phyloP scores from a whole-genome alignment of 1,140 invertebrate genomes.

The Campodea augens region DNA sequence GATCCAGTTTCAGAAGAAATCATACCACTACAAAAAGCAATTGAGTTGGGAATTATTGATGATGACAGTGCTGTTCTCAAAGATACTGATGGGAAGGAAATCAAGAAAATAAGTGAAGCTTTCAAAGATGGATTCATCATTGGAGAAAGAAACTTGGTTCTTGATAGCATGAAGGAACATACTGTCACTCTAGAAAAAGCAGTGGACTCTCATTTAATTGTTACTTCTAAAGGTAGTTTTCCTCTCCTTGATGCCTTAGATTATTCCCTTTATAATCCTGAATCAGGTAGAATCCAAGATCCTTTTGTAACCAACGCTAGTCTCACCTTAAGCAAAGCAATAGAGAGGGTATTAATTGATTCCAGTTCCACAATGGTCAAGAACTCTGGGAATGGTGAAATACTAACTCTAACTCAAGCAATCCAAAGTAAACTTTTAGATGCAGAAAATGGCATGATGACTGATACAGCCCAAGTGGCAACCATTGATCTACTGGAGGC shows the following conservation, averaged over 20 bases:
- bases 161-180: slow-evolving; percentile 61
- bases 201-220: slow-evolving; percentile 52
- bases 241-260: slow-evolving; percentile 61
- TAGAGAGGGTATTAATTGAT: slow-evolving; percentile 58
- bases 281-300: slow-evolving; percentile 55
- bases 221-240: slow-evolving; percentile 51
- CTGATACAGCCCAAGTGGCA: slow-evolving; percentile 38
- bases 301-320: slow-evolving; percentile 49
- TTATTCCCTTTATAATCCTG: slow-evolving; percentile 62
- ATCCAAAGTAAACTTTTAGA: slow-evolving; percentile 48
- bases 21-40: slow-evolving; percentile 64
- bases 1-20: slow-evolving; percentile 48
- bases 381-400: slow-evolving; percentile 50
- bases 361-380: slow-evolving; percentile 64
- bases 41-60: slow-evolving; percentile 62
- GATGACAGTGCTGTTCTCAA: slow-evolving; percentile 71
- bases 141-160: slow-evolving; percentile 59
- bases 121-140: slow-evolving; percentile 72
- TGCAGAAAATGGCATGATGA: slow-evolving; percentile 52
- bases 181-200: slow-evolving; percentile 49
- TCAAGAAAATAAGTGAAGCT: slow-evolving; percentile 67
- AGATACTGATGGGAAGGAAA: slow-evolving; percentile 57
- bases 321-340: slow-evolving; percentile 51
- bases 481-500: slow-evolving; percentile 69
- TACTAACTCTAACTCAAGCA: slow-evolving; percentile 54